Base-by-base conservation (phyloP, 2,113 vertebrate genomes). In the Hemicordylus capensis region DNA sequence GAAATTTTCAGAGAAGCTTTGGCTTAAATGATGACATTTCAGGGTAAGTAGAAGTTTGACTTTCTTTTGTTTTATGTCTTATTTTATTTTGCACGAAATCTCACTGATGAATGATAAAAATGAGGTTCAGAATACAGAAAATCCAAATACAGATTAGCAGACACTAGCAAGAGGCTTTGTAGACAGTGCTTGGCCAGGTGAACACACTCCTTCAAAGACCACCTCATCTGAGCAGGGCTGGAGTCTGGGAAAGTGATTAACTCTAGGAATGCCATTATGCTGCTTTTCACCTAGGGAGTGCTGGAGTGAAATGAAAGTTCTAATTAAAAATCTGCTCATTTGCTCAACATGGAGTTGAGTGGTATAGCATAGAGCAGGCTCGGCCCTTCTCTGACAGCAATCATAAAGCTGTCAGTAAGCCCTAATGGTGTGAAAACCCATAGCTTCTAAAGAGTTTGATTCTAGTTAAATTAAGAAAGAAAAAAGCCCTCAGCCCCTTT, bases 171-270 rank as follows among this genome's bases (percentile, higher is more conserved):
- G 17, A 86, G 80, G 88, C 85, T 93, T 93, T 90, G 92, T 81
- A 82, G 31, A 79, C 94, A 95, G 95, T 91, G 63, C 15, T 0
- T 0, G 59, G 95, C 95, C 96, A 96, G 93, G 91, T 94, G 96
- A 96, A 95, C 88, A 89, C 91, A 86, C 91, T 91, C 91, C 92
- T 81, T 76, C 86, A 92, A 93, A 95, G 93, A 89, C 93, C 91
- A 92, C 89, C 94, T 96, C 89, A 95, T 97, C 96, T 95, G 88
- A 91, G 90, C 1, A 76, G 88, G 93, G 90, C 91, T 80, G 87
- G 28, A 92, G 95, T 95, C 97, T 98, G 97, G 96, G 97, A 96
- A 98, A 97, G 93, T 91, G 95, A 96, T 98, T 97, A 96, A 94
- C 92, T 94, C 85, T 93, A 95, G 94, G 91, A 96, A 96, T 90